Base-by-base conservation (phyloP, 2,113 vertebrate genomes). In the Myrmophylax atrothorax region DNA sequence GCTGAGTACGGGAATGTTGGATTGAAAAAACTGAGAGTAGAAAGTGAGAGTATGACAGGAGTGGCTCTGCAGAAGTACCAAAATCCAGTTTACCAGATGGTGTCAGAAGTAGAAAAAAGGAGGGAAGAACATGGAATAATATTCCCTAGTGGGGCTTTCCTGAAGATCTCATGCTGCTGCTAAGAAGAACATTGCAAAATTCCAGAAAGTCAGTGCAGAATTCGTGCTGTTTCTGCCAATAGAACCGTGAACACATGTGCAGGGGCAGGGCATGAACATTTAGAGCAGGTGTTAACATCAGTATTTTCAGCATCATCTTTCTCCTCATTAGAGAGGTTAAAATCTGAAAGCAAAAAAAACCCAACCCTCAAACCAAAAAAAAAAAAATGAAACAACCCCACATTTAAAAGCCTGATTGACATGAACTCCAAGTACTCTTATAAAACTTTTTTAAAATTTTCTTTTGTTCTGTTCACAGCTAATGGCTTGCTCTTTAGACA, bases 81-180 rank as follows among this genome's bases (percentile, higher is more conserved):
- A 95, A 94, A 91, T 90, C 44, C 42, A 72, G 67, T 93, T 92
- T 93, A 78, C 58, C 87, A 96, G 89, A 92, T 93, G 91, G 79
- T 85, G 55, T 84, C 70, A 89, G 31, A 93, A 86, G n/a, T 29
- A 78, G 74, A 93, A 93, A 87, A 40, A 84, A 75, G 33, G 35
- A 94, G 67, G 40, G 35, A 70, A 93, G 38, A 94, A 84, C 35
- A 84, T 31, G 37, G 72, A 80, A 91, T 95, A 94, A 92, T 84
- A 84, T 73, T 92, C 63, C 87, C 74, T 63, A 68, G 37, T 0
- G 1, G 62, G 60, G 29, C 38, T 85, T 86, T 94, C 89, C 69
- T 94, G 79, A 91, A 86, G 69, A 87, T 83, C 26, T 94, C 75
- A 74, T 77, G 26, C 35, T 86, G 70, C 40, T 10, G 9, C n/a